Conservation (phyloP, 2,888 invertebrate species). For the Euzophera pinguis region DNA sequence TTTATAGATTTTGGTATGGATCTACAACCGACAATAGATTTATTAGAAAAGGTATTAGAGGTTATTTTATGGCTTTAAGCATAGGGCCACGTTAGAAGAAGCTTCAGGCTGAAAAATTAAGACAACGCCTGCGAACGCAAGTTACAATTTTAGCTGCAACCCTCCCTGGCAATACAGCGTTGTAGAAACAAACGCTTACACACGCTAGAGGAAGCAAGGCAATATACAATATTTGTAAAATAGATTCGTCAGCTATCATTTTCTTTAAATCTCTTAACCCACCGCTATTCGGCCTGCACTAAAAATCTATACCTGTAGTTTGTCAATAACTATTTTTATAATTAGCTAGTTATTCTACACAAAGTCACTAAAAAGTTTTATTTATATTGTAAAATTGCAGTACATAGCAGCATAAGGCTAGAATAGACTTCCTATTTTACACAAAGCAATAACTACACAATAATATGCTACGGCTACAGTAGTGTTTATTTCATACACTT, state of each 20-base stretch:
- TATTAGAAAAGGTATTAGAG: conserved; percentile 91
- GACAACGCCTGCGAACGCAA: conserved; percentile 49
- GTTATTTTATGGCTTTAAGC: conserved; percentile 47
- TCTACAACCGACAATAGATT: conserved; percentile 93
- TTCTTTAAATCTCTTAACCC: conserved; percentile 27
- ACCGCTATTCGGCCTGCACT: conserved; percentile 25
- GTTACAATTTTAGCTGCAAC: conserved; percentile 43
- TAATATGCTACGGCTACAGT: conserved; percentile 5
- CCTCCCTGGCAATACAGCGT: conserved; percentile 31
- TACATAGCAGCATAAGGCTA: not conserved
- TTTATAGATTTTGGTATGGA: conserved; percentile 98
- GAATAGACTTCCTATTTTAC: not conserved
- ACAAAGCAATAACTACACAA: conserved; percentile 11
- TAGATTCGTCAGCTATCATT: conserved; percentile 33
- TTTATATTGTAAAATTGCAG: not conserved
- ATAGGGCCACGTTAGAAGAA: conserved; percentile 49
- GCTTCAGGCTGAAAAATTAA: conserved; percentile 52
- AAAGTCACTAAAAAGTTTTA: not conserved
- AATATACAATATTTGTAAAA: conserved; percentile 31
- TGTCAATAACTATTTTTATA: not conserved
- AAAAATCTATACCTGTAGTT: conserved; percentile 2
- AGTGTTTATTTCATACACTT: conserved; percentile 11
- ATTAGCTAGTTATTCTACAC: not conserved
- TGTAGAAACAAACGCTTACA: conserved; percentile 43
- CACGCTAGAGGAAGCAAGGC: conserved; percentile 39